Conservation (phyloP, 2,113 vertebrate genomes). For the Campylorhamphus procurvoides region DNA sequence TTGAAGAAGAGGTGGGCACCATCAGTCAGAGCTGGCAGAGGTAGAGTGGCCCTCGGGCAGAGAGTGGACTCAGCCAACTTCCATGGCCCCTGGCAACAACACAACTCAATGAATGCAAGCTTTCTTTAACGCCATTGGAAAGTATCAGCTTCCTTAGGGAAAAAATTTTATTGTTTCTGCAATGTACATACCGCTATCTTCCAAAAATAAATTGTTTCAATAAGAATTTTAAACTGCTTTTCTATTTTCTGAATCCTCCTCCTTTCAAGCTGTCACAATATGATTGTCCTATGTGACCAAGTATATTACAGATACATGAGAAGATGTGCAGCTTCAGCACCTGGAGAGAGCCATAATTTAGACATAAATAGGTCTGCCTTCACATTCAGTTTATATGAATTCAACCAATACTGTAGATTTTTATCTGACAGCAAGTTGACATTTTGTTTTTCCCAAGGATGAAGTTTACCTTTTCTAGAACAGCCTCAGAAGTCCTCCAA, state of each 20-base stretch:
- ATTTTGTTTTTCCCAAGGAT: not conserved
- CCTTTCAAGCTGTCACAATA: slow-evolving; percentile 22
- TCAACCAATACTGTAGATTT: not conserved
- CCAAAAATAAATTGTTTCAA: not conserved
- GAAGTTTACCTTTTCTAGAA: slow-evolving; percentile 9
- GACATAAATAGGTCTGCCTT: not conserved
- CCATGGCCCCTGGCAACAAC: not conserved
- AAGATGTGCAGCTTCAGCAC: not conserved
- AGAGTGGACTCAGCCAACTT: not conserved
- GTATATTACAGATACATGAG: not conserved
- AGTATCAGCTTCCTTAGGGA: not conserved
- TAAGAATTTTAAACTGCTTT: slow-evolving; percentile 10
- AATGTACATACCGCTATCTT: not conserved
- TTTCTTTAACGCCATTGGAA: not conserved
- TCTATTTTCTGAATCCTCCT: slow-evolving; percentile 13
- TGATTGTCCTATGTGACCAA: not conserved
- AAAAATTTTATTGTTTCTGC: not conserved
- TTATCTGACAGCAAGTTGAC: not conserved
- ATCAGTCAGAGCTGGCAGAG: fast-evolving
- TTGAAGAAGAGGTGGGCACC: not conserved
- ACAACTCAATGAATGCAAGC: not conserved
- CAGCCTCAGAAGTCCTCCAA: not conserved
- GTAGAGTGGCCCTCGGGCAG: not conserved
- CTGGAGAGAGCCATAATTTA: not conserved
- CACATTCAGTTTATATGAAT: not conserved